These are phyloP conservation scores for Ephestia elutella DNA, from an alignment of 1,140 invertebrate species.

Conservation along the genomic window DNA sequence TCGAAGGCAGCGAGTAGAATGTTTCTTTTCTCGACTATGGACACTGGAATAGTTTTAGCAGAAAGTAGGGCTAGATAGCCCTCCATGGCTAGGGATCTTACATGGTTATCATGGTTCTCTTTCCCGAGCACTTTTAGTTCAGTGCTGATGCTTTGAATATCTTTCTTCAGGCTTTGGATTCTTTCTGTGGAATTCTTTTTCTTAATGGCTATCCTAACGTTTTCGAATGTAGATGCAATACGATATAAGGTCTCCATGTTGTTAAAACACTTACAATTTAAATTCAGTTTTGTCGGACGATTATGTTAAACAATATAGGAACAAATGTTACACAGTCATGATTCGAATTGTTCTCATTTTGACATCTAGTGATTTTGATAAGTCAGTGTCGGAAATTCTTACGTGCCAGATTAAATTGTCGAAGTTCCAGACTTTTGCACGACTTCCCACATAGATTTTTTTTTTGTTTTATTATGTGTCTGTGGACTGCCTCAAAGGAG, in stretches of 20 bases:
- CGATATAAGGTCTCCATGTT: constrained; percentile 50
- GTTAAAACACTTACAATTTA: constrained; percentile 6
- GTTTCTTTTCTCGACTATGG: constrained; percentile 48
- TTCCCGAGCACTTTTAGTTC: constrained; percentile 48
- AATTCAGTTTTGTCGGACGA: not conserved
- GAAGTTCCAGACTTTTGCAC: no score
- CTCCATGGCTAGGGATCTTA: constrained; percentile 58
- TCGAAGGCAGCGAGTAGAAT: constrained; percentile 42
- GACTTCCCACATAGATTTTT: no score
- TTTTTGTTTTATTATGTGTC: no score
- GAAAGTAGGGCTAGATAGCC: constrained; percentile 50
- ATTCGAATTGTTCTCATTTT: constrained; percentile 5
- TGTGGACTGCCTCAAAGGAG: no score
- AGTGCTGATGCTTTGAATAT: constrained; percentile 41
- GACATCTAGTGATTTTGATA: not conserved
- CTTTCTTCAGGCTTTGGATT: constrained; percentile 43
- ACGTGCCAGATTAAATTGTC: not conserved
- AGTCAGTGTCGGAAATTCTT: not conserved
- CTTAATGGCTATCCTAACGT: constrained; percentile 42
- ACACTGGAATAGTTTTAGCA: constrained; percentile 48
- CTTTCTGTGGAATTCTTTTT: constrained; percentile 40
- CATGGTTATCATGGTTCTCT: constrained; percentile 44
- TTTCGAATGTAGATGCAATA: constrained; percentile 49
- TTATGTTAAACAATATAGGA: not conserved
- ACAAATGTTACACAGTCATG: not conserved